These are phyloP conservation scores for Ceratothoa steindachneri DNA, from an alignment of 2,888 invertebrate species.

Conservation along the genomic window DNA sequence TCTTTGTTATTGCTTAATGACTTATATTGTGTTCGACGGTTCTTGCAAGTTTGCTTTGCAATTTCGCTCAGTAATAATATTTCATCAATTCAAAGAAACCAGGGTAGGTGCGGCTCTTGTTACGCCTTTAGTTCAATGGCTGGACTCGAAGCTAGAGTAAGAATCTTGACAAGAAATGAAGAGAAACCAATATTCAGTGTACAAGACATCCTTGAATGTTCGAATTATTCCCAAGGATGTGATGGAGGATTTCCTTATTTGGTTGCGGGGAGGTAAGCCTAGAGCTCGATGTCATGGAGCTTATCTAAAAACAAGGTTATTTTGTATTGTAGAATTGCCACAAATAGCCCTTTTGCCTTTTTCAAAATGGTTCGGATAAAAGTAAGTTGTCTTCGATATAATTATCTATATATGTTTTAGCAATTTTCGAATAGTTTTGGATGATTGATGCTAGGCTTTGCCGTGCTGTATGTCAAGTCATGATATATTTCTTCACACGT, in stretches of 20 bases:
- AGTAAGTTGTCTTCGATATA: neutral
- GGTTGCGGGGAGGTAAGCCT: constrained; percentile 52
- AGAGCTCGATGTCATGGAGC: neutral
- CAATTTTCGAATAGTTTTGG: no score
- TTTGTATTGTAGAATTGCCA: neutral
- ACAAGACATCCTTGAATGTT: constrained; percentile 57
- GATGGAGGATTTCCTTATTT: constrained; percentile 54
- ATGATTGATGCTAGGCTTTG: no score
- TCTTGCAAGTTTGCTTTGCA: no score
- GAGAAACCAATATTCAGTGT: constrained; percentile 53
- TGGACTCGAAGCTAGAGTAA: constrained; percentile 55
- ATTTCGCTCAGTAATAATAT: no score
- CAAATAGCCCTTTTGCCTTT: neutral
- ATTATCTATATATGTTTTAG: neutral
- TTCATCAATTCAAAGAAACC: no score
- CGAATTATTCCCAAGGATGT: constrained; percentile 56
- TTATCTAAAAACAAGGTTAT: neutral
- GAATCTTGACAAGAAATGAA: constrained; percentile 55
- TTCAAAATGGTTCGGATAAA: no score
- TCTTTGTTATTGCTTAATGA: no score
- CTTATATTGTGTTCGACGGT: no score
- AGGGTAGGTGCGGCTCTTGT: constrained; percentile 56
- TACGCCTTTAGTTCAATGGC: constrained; percentile 57
- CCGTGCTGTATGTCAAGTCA: no score
- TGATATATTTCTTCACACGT: no score